phyloP scores from a whole-genome alignment of 2,113 vertebrate genomes.

The Silurus meridionalis region DNA sequence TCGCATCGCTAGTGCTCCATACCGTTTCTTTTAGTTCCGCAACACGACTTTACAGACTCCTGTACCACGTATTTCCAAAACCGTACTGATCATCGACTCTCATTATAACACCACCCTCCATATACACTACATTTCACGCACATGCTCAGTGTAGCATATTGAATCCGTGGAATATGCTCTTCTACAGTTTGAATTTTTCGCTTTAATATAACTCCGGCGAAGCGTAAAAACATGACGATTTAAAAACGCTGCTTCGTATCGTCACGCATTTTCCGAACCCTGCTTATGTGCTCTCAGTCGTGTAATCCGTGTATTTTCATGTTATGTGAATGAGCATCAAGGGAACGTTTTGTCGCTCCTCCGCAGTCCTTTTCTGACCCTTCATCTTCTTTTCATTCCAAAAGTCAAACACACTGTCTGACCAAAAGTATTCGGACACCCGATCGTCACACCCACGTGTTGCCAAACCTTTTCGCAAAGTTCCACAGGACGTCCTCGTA shows the following conservation, averaged over 20 bases:
- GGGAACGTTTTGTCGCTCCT: not conserved
- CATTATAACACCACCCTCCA: not conserved
- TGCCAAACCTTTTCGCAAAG: not conserved
- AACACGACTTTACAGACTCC: not conserved
- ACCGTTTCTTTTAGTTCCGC: not conserved
- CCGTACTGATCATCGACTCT: too few relatives aligned
- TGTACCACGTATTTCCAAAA: not conserved
- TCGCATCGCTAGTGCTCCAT: too few relatives aligned
- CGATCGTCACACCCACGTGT: not conserved
- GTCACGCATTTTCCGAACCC: not conserved
- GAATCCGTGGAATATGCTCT: not conserved
- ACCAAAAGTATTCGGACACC: not conserved
- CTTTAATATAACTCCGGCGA: not conserved
- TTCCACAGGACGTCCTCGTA: not conserved
- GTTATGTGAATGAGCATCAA: not conserved
- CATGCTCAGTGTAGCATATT: not conserved
- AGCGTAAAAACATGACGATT: not conserved
- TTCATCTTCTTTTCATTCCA: not conserved
- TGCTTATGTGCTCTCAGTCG: not conserved
- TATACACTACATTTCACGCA: not conserved
- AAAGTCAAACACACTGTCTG: not conserved
- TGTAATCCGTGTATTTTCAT: conserved; percentile 4
- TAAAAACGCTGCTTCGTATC: not conserved
- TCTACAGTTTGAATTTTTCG: not conserved
- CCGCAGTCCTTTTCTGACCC: not conserved